These are phyloP conservation scores for Lepetodrilus schrolli DNA, from an alignment of 2,888 invertebrate species.

Conservation along the genomic window DNA sequence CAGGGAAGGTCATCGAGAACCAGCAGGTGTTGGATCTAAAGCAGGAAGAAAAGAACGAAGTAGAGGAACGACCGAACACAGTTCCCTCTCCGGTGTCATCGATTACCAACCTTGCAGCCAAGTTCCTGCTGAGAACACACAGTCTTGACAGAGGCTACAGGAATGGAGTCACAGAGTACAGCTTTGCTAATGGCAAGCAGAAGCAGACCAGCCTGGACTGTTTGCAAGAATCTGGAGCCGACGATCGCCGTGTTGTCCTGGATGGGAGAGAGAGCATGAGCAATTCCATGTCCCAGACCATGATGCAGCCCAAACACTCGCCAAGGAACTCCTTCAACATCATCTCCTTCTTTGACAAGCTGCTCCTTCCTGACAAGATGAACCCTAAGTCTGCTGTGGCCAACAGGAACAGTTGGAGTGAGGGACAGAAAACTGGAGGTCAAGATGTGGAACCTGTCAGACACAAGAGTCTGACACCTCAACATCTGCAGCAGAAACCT, in stretches of 20 bases:
- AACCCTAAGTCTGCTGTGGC: not conserved
- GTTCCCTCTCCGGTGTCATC: conserved; percentile 23
- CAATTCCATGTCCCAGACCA: not conserved
- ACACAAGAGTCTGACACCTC: not conserved
- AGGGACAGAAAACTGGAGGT: not conserved
- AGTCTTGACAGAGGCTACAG: conserved; percentile 41
- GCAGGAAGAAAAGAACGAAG: not conserved
- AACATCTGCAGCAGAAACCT: not conserved
- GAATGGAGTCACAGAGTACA: conserved; percentile 50
- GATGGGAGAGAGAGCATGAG: not conserved
- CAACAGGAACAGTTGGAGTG: conserved; percentile 21
- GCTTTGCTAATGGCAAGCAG: conserved; percentile 34
- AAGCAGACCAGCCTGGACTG: conserved; percentile 1
- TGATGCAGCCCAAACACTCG: conserved; percentile 36
- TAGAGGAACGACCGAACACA: not conserved
- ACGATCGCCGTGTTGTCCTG: not conserved
- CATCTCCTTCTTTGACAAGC: conserved; percentile 66
- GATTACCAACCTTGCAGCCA: conserved; percentile 31
- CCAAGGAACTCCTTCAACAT: conserved; percentile 58
- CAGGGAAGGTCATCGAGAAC: not conserved
- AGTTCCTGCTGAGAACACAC: conserved; percentile 26
- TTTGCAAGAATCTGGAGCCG: not conserved
- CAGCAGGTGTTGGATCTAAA: not conserved
- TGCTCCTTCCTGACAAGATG: conserved; percentile 58
- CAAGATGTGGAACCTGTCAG: not conserved